Percentiles rank a stretch among this genome's conserved stretches.
These are phyloP conservation scores for Bimastos eiseni DNA, from an alignment of 2,888 invertebrate species.

Conservation along the genomic window DNA sequence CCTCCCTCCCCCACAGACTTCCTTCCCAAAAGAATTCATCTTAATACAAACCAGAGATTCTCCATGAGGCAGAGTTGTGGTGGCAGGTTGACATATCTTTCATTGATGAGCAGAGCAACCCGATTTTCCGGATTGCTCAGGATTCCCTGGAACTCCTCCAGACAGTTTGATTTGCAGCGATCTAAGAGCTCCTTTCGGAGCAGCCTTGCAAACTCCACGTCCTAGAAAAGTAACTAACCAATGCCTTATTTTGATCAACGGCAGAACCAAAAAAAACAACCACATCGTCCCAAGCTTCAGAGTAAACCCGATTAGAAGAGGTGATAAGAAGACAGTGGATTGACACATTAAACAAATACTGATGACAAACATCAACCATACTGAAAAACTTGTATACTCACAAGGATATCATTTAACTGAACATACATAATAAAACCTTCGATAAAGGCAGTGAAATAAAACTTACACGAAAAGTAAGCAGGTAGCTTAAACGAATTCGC, in stretches of 20 bases:
- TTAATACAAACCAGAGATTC: neutral
- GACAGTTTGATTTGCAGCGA: neutral
- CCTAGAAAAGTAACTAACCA: neutral
- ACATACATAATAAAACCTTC: too few relatives aligned
- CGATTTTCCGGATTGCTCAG: neutral
- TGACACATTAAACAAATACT: too few relatives aligned
- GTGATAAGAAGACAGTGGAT: too few relatives aligned
- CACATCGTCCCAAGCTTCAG: neutral
- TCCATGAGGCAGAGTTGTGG: neutral
- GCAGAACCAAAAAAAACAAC: neutral
- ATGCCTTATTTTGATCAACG: neutral
- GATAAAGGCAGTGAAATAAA: too few relatives aligned
- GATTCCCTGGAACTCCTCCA: neutral
- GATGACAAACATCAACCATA: too few relatives aligned
- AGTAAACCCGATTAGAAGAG: too few relatives aligned
- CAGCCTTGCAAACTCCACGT: neutral
- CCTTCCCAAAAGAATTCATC: neutral
- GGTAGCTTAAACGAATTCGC: too few relatives aligned
- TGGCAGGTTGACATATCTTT: slow-evolving; percentile 1
- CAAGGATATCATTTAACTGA: too few relatives aligned
- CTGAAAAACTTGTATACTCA: too few relatives aligned
- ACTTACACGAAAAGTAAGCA: too few relatives aligned
- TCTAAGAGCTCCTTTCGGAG: neutral
- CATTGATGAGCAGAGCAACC: neutral
- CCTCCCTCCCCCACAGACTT: neutral